Evolutionary conservation across 2,888 invertebrate species (phyloP), one percentile per base, ranked within the genome.

Genomic region (Bedellia somnulentella): DNA sequence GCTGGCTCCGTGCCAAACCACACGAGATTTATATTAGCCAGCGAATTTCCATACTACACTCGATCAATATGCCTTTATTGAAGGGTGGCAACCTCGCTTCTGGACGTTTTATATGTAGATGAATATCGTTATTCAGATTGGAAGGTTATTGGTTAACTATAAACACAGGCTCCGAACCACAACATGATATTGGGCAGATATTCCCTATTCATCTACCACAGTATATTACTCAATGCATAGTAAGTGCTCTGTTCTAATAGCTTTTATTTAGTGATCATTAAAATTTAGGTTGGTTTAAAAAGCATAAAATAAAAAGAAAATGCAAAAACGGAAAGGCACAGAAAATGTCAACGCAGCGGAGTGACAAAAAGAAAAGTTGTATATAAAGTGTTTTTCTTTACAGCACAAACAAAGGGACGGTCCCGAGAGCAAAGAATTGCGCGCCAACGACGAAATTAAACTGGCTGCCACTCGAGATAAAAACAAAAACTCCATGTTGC

Each of bases 381-480:
- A 12, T n/a, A n/a, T 17, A 50, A 57, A 57, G 48, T 54, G 55
- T 57, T 55, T 58, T 55, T 54, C 50, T 56, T 55, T 52, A 48
- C 55, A 53, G 37, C 42, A 43, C 49, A 52, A 56, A 55, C 52
- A 60, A 57, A 55, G 42, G 43, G 42, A 46, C n/a, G 43, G 45
- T 42, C 43, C 18, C 30, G 32, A 28, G 43, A 36, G 40, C 14
- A 25, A 14, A 14, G n/a, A 24, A 15, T 30, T n/a, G n/a, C n/a
- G n/a, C n/a, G 41, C 35, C 42, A 38, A 40, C 40, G 38, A 46
- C 49, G 46, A 52, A 60, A 59, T 57, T 58, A 57, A 57, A 58
- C 40, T 41, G 42, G 40, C 29, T 29, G 23, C 24, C 29, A 37
- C 42, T 40, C 44, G 43, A 45, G 53, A 57, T 47, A 44, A 47